Evolutionary conservation across 1,140 invertebrate genomes (phyloP), one percentile per base, ranked within the genome.

Genomic region (Hormaphis cornu): DNA sequence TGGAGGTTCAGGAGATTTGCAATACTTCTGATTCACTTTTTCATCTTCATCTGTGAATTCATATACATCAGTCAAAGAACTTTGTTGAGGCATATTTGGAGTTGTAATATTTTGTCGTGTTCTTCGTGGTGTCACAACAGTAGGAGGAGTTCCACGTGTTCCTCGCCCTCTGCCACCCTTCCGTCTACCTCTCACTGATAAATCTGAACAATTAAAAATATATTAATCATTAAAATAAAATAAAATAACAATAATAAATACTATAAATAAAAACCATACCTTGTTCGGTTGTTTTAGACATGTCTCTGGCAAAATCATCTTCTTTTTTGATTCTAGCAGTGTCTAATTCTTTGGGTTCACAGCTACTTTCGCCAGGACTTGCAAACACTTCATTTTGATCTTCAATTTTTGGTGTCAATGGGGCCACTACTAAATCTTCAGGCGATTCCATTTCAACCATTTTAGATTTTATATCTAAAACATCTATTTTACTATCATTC

Each of bases 1-100:
- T 14, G 58, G 35, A 22, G 70, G 44, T 44, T 50, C 50, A 35
- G 61, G 33, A 20, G 66, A 46, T 70, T 61, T 50, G 40, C 35
- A 37, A 10, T 61, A 48, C 18, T 69, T 69, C 48, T 40, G 28
- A n/a, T 35, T 24, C n/a, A 58, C 84, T 74, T 91, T 89, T 53
- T 88, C 87, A 28, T 87, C 88, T 75, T 91, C 89, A 74, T 91
- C 89, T 73, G 88, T 86, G 75, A 91, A 91, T 76, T 91, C 89
- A 73, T 91, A 91, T 3, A 91, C 84, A 75, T 91, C 89, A 1
- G 84, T 83, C 80, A 77, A 54, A 75, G 77, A n/a, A 8, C 14
- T 66, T 75, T 79, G 81, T 12, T 76, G 74, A 12, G 72, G 70
- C 20, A 72, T 71, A 14, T 73, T 33, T 35, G 70, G 44, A 2